phyloP scores from a whole-genome alignment of 2,797 vertebrate species.

The Parambassis ranga region DNA sequence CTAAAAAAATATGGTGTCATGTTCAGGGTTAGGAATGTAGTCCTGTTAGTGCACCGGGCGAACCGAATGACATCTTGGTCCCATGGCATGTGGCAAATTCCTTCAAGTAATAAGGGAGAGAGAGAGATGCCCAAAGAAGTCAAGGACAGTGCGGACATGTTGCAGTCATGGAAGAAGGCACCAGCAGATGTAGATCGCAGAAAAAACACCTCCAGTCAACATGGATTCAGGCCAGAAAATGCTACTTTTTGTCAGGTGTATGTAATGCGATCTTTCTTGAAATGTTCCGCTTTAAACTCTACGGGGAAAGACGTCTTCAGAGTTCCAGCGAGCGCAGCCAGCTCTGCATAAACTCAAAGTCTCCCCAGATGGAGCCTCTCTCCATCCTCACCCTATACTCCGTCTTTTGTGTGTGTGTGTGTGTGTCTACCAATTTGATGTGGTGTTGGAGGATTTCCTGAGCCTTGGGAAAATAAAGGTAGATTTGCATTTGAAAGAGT shows the following conservation, averaged over 20 bases:
- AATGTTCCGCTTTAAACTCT: conserved; percentile 19
- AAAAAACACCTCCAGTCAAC: too few species aligned
- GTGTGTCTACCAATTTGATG: conserved; percentile 24
- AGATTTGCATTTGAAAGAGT: conserved; percentile 65
- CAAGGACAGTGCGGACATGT: background rate
- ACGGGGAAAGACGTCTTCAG: background rate
- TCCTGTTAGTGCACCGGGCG: background rate
- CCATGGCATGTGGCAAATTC: background rate
- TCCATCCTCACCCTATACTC: conserved; percentile 5
- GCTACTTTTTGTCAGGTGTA: conserved; percentile 4
- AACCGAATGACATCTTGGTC: background rate
- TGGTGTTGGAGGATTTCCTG: conserved; percentile 34
- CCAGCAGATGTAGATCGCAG: too few species aligned
- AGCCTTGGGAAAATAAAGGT: conserved; percentile 36
- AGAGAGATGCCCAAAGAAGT: background rate
- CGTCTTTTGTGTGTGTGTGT: conserved; percentile 21
- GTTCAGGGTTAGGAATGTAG: conserved; percentile 3
- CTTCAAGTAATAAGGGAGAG: background rate
- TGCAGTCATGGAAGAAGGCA: too few species aligned
- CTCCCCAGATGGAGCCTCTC: conserved; percentile 9
- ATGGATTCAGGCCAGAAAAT: background rate
- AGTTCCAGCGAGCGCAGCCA: background rate
- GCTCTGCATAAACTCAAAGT: conserved; percentile 12
- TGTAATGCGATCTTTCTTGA: conserved; percentile 17
- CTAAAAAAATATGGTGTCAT: background rate